Base-by-base conservation (phyloP, 35 echinoderm and acorn worm genomes). In the Eucidaris tribuloides region DNA sequence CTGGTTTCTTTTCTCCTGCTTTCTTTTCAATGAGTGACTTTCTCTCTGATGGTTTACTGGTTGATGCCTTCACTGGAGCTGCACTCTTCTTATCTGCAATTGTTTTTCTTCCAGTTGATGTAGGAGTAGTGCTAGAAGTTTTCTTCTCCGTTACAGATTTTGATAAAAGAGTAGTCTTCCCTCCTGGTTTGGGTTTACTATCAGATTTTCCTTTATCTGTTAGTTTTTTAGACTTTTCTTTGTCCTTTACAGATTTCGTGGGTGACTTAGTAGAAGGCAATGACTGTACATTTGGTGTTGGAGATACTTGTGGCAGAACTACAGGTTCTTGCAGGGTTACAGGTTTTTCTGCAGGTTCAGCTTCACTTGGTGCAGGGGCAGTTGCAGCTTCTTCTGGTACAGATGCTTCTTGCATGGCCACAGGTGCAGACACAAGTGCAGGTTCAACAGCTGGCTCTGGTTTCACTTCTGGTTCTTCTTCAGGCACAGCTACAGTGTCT, bases 21-120 rank as follows among this genome's bases (percentile, higher is more conserved):
- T 74, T 85, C 65, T 80, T 86, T 44, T 91, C 82, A 56, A 72
- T 29, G 7, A 63, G 31, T 28, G 66, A 28, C 29, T 92, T 92
- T 46, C 71, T 88, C 20, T 48, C 81, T 41, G 88, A 49, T 61
- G 77, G 18, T 50, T 58, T 77, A 31, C 46, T 89, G 54, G 72
- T 56, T 3, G 65, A 23, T 44, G 70, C 37, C 42, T 85, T 83
- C 36, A 48, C 80, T 61, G 45, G 62, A 42, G 78, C 18, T 35
- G 43, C 46, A 43, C 54, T 80, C 65, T 80, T 80, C 36, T 52
- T 82, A 17, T 83, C 87, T 49, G 79, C 13, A 15, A 31, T 32
- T 57, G 70, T 20, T 28, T 87, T 92, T 78, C 87, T 92, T n/a
- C 59, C 65, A 41, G 52, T 31, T 17, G 87, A 54, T 82, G 60